A percentile compares a stretch with the other conserved stretches of the same genome.
Conservation (phyloP, 2,797 vertebrate species). For the Notolabrus celidotus region DNA sequence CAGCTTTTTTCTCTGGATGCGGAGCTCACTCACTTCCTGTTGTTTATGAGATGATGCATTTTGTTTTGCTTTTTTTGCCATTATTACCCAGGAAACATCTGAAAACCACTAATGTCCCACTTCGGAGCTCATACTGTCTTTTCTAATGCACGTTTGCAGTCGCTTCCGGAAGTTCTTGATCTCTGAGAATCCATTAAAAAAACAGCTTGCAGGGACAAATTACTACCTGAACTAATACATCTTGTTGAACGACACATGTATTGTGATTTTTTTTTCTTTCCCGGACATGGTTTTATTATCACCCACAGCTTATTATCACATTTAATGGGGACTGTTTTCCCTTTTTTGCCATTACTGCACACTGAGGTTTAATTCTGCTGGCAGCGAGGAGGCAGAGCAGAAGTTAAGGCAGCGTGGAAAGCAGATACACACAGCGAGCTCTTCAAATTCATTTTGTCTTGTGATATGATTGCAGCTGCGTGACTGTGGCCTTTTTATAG, state of each 20-base stretch:
- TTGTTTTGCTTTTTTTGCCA: slow-evolving; percentile 36
- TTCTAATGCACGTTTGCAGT: slow-evolving; percentile 49
- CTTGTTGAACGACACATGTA: slow-evolving; percentile 59
- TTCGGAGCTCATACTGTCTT: slow-evolving; percentile 40
- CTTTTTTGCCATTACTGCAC: slow-evolving; percentile 58
- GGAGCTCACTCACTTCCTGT: slow-evolving; percentile 51
- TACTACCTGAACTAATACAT: slow-evolving; percentile 63
- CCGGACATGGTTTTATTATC: slow-evolving; percentile 48
- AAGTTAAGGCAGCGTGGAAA: slow-evolving; percentile 64
- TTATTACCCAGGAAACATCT: slow-evolving; percentile 60
- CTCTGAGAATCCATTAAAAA: slow-evolving; percentile 58
- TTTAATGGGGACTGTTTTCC: slow-evolving; percentile 70
- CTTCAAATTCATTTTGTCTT: slow-evolving; percentile 64
- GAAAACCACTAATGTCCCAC: slow-evolving; percentile 60
- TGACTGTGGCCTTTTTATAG: slow-evolving; percentile 57
- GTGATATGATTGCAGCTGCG: slow-evolving; percentile 61
- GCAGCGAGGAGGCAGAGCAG: slow-evolving; percentile 59
- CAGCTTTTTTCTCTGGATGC: background rate
- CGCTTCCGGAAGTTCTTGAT: slow-evolving; percentile 31
- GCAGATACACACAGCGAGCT: slow-evolving; percentile 56
- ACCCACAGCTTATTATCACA: slow-evolving; percentile 64
- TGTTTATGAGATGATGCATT: slow-evolving; percentile 52
- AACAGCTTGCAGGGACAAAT: slow-evolving; percentile 57
- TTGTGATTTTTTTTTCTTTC: slow-evolving; percentile 46
- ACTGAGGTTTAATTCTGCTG: slow-evolving; percentile 64